Conservation (phyloP, 2,888 invertebrate species). For the Ceriagrion tenellum region DNA sequence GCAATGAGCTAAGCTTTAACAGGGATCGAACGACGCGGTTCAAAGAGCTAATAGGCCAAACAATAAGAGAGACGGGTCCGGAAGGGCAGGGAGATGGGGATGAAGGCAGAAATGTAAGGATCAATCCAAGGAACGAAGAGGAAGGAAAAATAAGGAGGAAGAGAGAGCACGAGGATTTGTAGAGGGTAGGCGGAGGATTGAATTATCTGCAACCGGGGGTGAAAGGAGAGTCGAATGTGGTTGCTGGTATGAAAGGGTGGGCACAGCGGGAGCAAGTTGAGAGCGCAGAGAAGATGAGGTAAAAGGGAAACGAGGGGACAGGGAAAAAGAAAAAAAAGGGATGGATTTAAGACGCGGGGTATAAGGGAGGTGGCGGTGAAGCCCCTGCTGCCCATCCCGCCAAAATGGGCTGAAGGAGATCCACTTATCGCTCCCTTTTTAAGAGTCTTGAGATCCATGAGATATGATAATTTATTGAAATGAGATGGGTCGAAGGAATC, state of each 20-base stretch:
- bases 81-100: constrained; percentile 2
- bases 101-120: constrained; percentile 38
- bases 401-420: constrained; percentile 41
- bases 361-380: neutral
- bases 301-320: neutral
- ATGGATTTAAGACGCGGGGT: neutral
- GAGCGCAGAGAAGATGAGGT: neutral
- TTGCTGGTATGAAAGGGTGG: neutral
- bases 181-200: constrained; percentile 23
- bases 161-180: no score
- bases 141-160: no score
- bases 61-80: neutral
- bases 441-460: constrained; percentile 7
- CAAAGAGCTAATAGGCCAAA: constrained; percentile 26
- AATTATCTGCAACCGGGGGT: constrained; percentile 30
- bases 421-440: constrained; percentile 33
- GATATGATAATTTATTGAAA: constrained; percentile 69
- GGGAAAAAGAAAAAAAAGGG: neutral
- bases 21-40: constrained; percentile 44
- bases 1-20: neutral
- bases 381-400: neutral
- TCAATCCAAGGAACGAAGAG: constrained; percentile 15
- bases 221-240: constrained; percentile 1
- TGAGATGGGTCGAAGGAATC: constrained; percentile 39
- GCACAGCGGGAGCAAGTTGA: neutral